Evolutionary conservation across 2,797 vertebrate species (phyloP).

Genomic region (Dryobates pubescens): DNA sequence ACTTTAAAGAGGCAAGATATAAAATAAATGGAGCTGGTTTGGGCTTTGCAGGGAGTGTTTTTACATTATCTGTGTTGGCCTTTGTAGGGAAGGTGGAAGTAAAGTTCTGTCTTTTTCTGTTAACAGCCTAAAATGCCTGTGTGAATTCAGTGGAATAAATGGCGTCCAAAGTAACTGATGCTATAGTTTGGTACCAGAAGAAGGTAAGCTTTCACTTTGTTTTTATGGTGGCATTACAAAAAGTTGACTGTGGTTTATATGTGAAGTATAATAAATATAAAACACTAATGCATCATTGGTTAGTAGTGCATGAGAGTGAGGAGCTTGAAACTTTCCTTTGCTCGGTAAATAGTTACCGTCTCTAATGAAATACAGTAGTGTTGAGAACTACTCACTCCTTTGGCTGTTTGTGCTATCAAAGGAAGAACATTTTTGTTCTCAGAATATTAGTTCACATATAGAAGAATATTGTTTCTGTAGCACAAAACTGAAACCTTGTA

Average conservation of each 20-base stretch:
- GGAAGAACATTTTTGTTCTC: neutral
- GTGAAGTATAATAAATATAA: neutral
- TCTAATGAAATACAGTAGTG: neutral
- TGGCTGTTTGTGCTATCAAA: neutral
- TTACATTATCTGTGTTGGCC: neutral
- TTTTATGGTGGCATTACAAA: neutral
- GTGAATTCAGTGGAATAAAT: slow-evolving; percentile 92
- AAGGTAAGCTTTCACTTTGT: slow-evolving; percentile 87
- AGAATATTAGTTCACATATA: neutral
- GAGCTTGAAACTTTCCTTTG: neutral
- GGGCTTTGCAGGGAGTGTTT: slow-evolving; percentile 58
- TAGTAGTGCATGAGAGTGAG: neutral
- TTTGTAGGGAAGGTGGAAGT: slow-evolving; percentile 55
- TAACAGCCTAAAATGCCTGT: slow-evolving; percentile 92
- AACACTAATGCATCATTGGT: neutral
- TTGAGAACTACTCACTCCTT: neutral
- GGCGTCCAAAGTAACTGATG: slow-evolving; percentile 99
- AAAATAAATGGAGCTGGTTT: slow-evolving; percentile 61
- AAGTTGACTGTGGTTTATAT: neutral
- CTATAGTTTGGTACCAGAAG: slow-evolving; percentile 99
- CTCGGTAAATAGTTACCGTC: neutral
- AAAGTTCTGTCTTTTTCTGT: slow-evolving; percentile 73
- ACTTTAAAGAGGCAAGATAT: slow-evolving; percentile 69
- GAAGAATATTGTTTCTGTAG: neutral
- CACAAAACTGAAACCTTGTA: neutral